These are phyloP conservation scores for Melikaiella ostensackeni DNA, from an alignment of 2,888 invertebrate genomes.

Conservation along the genomic window DNA sequence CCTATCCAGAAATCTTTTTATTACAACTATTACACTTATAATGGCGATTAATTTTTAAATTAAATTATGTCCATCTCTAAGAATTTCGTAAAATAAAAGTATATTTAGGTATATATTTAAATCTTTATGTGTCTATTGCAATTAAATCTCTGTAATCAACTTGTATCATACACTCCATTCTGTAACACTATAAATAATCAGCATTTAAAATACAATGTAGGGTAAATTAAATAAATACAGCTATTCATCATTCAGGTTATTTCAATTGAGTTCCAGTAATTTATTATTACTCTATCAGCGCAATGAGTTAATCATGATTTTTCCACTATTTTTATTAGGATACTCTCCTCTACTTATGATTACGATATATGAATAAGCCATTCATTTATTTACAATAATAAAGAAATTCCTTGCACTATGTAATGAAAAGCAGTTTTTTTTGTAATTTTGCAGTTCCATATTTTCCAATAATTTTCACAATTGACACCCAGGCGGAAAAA, in stretches of 20 bases:
- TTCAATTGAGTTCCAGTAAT: background rate
- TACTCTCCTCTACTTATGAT: background rate
- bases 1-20: background rate
- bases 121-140: background rate
- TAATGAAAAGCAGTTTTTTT: background rate
- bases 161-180: background rate
- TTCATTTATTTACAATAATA: background rate
- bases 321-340: background rate
- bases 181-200: background rate
- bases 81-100: background rate
- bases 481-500: too few species aligned
- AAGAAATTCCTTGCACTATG: background rate
- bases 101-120: background rate
- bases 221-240: background rate
- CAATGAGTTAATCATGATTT: background rate
- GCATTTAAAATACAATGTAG: background rate
- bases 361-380: slow-evolving; percentile 9
- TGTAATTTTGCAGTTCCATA: background rate
- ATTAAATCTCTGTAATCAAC: background rate
- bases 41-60: background rate
- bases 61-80: background rate
- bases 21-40: background rate
- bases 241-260: background rate
- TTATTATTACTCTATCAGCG: background rate
- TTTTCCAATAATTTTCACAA: background rate